Evolutionary conservation across 2,797 vertebrate genomes (phyloP), one percentile per base, ranked within the genome.

Genomic region (Antennarius maculatus): DNA sequence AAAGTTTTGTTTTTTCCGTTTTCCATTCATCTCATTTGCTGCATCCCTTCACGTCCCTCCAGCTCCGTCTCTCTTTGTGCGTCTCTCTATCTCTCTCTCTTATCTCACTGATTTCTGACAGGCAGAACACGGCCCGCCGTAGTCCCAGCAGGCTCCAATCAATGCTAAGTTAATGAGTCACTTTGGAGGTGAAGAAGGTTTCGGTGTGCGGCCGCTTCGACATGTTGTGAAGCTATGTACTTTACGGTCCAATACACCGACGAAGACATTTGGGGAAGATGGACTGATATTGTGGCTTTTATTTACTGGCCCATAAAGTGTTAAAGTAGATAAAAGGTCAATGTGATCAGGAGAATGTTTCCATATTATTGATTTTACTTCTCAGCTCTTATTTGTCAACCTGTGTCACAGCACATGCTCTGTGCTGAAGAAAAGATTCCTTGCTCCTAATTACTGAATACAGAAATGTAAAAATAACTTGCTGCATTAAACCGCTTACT

Each of bases 41-140:
- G 11, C 45, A 57, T 73, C 55, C 6, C 57, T 61, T 76, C 74
- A 48, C 77, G 78, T 84, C 66, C 71, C 79, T 66, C 39, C 16
- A 31, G 1, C 13, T 13, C 5, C 14, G 1, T 14, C 28, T n/a
- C 18, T 14, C 6, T 54, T 4, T 42, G 3, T 47, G 11, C 31
- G 18, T 42, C 16, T n/a, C 10, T 1, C 23, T 46, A 5, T 15
- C 17, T 66, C 52, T 60, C 71, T 37, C 29, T 55, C 31, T 72
- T 80, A 80, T 91, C 89, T 85, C 16, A 54, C 67, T 89, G 70
- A 66, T 89, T 77, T 86, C 77, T 76, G 66, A 82, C 69, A 60
- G 77, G 58, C 48, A 27, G 54, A 55, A 77, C 74, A 64, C 67
- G 72, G 66, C 69, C 84, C 62, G 7, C 66, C 71, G 65, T 77